Conservation (phyloP, 2,888 invertebrate species). For the Drosophila ochracea region DNA sequence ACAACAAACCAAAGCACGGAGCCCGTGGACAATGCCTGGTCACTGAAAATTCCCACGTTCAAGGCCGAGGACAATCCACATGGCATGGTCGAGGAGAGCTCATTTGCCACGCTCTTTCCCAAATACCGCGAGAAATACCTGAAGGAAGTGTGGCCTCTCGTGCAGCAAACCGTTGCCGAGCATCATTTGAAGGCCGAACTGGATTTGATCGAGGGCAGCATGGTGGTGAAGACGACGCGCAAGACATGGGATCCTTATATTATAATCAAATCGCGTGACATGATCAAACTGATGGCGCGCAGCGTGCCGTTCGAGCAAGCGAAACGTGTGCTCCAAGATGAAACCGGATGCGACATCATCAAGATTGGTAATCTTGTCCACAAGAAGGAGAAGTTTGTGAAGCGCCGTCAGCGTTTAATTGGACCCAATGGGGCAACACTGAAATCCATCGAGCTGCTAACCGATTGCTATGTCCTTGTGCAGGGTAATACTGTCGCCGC, state of each 20-base stretch:
- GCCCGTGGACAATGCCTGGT: slow-evolving; percentile 94
- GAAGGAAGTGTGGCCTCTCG: slow-evolving; percentile 97
- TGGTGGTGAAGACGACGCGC: slow-evolving; percentile 96
- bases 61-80: slow-evolving; percentile 95
- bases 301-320: slow-evolving; percentile 99
- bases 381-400: slow-evolving; percentile 97
- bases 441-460: slow-evolving; percentile 97
- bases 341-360: slow-evolving; percentile 97
- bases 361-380: slow-evolving; percentile 96
- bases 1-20: slow-evolving; percentile 83
- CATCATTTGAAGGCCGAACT: slow-evolving; percentile 94
- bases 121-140: slow-evolving; percentile 98
- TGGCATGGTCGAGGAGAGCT: slow-evolving; percentile 94
- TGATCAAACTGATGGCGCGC: slow-evolving; percentile 96
- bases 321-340: slow-evolving; percentile 93
- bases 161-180: slow-evolving; percentile 93
- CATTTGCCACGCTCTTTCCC: slow-evolving; percentile 98
- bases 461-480: slow-evolving; percentile 97
- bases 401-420: slow-evolving; percentile 96
- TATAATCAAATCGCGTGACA: slow-evolving; percentile 97
- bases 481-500: slow-evolving; percentile 99
- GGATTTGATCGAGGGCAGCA: slow-evolving; percentile 96
- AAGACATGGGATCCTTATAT: slow-evolving; percentile 99
- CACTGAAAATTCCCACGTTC: slow-evolving; percentile 94
- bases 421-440: slow-evolving; percentile 99